Conservation (phyloP, 1,140 invertebrate species). For the Caerostris darwini region DNA sequence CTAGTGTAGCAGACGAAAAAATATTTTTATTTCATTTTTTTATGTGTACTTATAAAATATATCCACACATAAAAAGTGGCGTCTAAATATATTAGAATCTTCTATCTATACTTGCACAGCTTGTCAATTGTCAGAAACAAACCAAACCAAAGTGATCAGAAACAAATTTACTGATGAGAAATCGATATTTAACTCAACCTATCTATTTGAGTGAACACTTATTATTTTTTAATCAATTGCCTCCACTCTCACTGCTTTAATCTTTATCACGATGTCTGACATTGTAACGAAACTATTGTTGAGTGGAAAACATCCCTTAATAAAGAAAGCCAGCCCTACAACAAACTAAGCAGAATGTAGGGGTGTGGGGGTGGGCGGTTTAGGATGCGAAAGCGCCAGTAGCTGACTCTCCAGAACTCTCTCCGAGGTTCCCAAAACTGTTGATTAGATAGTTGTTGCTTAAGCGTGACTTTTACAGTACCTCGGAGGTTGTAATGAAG, state of each 20-base stretch:
- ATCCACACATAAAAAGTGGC: too few relatives aligned
- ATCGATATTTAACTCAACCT: too few relatives aligned
- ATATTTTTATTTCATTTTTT: too few relatives aligned
- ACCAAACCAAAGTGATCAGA: too few relatives aligned
- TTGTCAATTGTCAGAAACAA: too few relatives aligned
- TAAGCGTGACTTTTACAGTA: constrained; percentile 54
- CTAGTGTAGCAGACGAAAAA: too few relatives aligned
- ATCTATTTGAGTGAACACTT: too few relatives aligned
- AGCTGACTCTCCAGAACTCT: not conserved
- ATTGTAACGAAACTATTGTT: not conserved
- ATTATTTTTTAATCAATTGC: too few relatives aligned
- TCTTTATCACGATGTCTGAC: not conserved
- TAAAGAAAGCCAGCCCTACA: not conserved
- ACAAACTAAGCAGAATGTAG: not conserved
- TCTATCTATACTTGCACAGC: too few relatives aligned
- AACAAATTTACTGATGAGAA: too few relatives aligned
- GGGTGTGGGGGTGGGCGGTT: not conserved
- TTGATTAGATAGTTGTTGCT: constrained; percentile 70
- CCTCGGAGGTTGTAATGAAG: constrained; percentile 60
- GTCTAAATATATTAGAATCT: too few relatives aligned
- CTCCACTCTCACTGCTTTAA: not conserved
- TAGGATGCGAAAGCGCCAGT: not conserved
- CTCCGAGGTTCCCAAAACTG: constrained; percentile 28
- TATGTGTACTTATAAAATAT: too few relatives aligned
- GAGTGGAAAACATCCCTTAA: not conserved